phyloP scores from a whole-genome alignment of 2,888 invertebrate species.

The Lottia scabra region DNA sequence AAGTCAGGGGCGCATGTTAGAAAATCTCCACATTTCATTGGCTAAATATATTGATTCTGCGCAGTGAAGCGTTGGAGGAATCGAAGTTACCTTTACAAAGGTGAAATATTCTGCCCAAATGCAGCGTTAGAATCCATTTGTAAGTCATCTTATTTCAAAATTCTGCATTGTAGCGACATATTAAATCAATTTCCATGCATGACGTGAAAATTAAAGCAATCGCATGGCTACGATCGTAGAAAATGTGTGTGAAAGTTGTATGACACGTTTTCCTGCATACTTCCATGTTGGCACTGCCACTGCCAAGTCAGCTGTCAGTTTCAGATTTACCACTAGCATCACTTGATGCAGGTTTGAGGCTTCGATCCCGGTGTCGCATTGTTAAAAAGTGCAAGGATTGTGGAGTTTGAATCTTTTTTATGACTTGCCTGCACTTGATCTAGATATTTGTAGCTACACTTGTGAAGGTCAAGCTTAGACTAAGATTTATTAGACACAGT shows the following conservation, averaged over 20 bases:
- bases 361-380: too few relatives aligned
- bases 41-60: constrained; percentile 34
- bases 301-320: too few relatives aligned
- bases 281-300: too few relatives aligned
- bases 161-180: not conserved
- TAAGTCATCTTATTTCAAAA: not conserved
- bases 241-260: not conserved
- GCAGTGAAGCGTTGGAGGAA: constrained; percentile 38
- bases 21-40: constrained; percentile 40
- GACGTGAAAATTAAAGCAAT: not conserved
- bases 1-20: constrained; percentile 36
- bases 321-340: too few relatives aligned
- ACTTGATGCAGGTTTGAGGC: too few relatives aligned
- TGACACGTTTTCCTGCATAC: not conserved
- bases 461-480: too few relatives aligned
- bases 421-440: too few relatives aligned
- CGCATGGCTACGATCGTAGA: not conserved
- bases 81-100: constrained; percentile 25
- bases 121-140: constrained; percentile 28
- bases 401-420: too few relatives aligned
- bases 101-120: constrained; percentile 31
- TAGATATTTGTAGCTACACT: too few relatives aligned
- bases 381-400: too few relatives aligned
- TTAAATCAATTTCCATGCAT: not conserved
- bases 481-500: too few relatives aligned